Evolutionary conservation across 2,888 invertebrate genomes (phyloP).

Genomic region (Ditula angustiorana): DNA sequence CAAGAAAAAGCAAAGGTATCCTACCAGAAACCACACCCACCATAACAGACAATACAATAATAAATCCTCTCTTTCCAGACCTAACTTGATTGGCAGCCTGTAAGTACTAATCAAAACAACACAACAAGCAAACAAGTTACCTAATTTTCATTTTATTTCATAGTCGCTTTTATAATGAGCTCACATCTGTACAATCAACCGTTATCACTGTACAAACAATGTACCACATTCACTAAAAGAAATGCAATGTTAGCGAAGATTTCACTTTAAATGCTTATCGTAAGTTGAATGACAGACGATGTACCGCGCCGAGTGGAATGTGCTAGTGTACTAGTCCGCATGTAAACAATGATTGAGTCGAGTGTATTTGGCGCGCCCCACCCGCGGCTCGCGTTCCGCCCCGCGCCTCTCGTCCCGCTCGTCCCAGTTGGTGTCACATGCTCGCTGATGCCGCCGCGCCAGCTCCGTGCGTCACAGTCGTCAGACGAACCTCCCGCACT

Average conservation of each 20-base stretch:
- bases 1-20: constrained; percentile 48
- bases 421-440: constrained; percentile 44
- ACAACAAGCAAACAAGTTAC: constrained; percentile 57
- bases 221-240: constrained; percentile 65
- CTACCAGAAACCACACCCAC: constrained; percentile 50
- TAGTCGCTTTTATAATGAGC: constrained; percentile 65
- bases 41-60: constrained; percentile 11
- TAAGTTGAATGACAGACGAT: constrained; percentile 55
- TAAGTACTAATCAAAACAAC: constrained; percentile 46
- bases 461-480: constrained; percentile 65
- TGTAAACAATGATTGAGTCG: constrained; percentile 73
- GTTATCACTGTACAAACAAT: constrained; percentile 49
- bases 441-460: constrained; percentile 55
- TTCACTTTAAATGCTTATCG: constrained; percentile 78
- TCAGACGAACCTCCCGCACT: constrained; percentile 42
- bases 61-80: constrained; percentile 42
- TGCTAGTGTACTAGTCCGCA: constrained; percentile 76
- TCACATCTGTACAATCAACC: constrained; percentile 67
- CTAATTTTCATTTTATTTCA: constrained; percentile 85
- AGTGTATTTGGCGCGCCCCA: constrained; percentile 63
- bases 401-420: constrained; percentile 47
- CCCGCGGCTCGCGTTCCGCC: constrained; percentile 58
- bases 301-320: constrained; percentile 75
- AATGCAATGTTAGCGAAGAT: constrained; percentile 64
- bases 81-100: constrained; percentile 43